phyloP scores from a whole-genome alignment of 1,140 invertebrate species.

The Cylas formicarius region DNA sequence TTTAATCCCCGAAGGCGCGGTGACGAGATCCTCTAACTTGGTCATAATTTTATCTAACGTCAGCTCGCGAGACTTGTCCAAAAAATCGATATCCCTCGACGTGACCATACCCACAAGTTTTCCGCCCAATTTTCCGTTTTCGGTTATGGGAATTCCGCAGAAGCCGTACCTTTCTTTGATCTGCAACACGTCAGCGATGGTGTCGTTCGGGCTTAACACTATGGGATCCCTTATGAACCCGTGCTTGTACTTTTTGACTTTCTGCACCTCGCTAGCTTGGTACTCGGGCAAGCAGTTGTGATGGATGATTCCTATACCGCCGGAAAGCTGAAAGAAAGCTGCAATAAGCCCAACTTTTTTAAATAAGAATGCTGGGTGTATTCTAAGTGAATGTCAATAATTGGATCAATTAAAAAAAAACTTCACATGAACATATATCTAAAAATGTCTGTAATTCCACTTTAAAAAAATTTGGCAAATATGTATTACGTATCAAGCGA shows the following conservation, averaged over 20 bases:
- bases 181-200: slow-evolving; percentile 77
- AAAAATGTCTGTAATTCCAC: too few relatives aligned
- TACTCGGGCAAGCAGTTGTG: slow-evolving; percentile 93
- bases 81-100: slow-evolving; percentile 93
- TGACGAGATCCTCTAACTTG: slow-evolving; percentile 59
- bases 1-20: slow-evolving; percentile 81
- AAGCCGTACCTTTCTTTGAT: slow-evolving; percentile 90
- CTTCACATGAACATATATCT: too few relatives aligned
- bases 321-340: slow-evolving; percentile 69
- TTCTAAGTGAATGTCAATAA: too few relatives aligned
- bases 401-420: too few relatives aligned
- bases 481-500: too few relatives aligned
- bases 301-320: slow-evolving; percentile 98
- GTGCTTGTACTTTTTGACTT: slow-evolving; percentile 99
- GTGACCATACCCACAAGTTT: slow-evolving; percentile 47
- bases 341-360: too few relatives aligned
- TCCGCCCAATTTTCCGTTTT: slow-evolving; percentile 87
- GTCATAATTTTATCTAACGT: slow-evolving; percentile 79
- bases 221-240: slow-evolving; percentile 95
- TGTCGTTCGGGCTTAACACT: slow-evolving; percentile 78
- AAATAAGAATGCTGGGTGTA: too few relatives aligned
- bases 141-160: slow-evolving; percentile 56
- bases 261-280: slow-evolving; percentile 92
- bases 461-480: too few relatives aligned
- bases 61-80: slow-evolving; percentile 53